Conservation (phyloP, 53 echinoderm and acorn worm species). For the Glandiceps talaboti region DNA sequence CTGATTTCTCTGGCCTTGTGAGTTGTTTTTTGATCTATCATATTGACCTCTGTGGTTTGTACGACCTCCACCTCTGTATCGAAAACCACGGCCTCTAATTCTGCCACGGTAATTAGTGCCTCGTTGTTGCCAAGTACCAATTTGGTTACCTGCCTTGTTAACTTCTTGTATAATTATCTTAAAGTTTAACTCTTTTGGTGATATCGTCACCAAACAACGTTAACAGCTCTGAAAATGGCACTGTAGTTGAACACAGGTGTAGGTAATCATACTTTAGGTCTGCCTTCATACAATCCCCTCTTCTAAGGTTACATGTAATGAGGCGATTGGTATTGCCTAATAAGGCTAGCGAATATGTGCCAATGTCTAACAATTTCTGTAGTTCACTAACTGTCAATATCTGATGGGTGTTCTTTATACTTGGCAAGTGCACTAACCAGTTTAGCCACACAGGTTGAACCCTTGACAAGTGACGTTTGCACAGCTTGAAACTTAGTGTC, state of each 20-base stretch:
- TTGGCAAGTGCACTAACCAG: constrained; percentile 12
- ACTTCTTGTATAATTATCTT: constrained; percentile 24
- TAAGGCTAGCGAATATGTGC: constrained; percentile 22
- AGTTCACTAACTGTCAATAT: too few relatives aligned
- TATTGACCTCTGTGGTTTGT: constrained; percentile 1
- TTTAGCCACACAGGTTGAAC: constrained; percentile 20
- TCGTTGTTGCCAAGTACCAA: neutral
- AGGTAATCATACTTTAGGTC: constrained; percentile 22
- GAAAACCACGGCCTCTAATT: constrained; percentile 10
- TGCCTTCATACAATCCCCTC: constrained; percentile 23
- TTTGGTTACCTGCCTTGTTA: constrained; percentile 20
- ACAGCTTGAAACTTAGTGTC: constrained; percentile 23
- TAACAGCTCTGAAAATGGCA: constrained; percentile 25
- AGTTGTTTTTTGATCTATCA: constrained; percentile 21
- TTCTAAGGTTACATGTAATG: constrained; percentile 23
- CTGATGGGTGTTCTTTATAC: too few relatives aligned
- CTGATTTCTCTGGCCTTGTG: too few relatives aligned
- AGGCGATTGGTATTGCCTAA: constrained; percentile 22
- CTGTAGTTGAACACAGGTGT: constrained; percentile 19
- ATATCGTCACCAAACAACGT: constrained; percentile 28
- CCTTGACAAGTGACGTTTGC: constrained; percentile 20
- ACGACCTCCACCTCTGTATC: constrained; percentile 11
- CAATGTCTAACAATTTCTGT: constrained; percentile 17
- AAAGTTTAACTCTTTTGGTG: constrained; percentile 17
- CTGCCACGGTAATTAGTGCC: neutral